These are phyloP conservation scores for Galerucella nymphaeae DNA, from an alignment of 2,888 invertebrate species.

Conservation along the genomic window DNA sequence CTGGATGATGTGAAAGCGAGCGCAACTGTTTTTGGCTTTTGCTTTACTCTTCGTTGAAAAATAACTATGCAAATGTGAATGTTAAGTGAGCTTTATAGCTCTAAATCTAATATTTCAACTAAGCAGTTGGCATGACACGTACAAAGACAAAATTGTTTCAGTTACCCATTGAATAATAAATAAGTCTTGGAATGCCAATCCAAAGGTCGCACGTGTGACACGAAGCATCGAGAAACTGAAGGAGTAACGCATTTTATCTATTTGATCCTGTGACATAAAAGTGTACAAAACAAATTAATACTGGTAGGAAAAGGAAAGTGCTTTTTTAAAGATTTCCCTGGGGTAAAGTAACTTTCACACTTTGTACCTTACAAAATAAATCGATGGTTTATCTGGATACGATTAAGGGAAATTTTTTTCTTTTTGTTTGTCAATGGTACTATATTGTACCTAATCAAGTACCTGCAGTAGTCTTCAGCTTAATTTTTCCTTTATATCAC, in stretches of 20 bases:
- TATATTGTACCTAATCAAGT: no score
- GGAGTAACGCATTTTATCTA: background rate
- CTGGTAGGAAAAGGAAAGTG: background rate
- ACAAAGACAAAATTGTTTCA: background rate
- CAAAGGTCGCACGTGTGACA: background rate
- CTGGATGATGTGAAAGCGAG: no score
- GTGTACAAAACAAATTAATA: background rate
- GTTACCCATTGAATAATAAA: background rate
- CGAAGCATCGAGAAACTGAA: background rate
- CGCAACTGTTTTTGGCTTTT: no score
- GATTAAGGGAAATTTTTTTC: no score
- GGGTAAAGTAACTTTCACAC: background rate
- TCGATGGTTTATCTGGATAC: background rate
- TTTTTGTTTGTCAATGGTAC: no score
- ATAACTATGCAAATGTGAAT: no score
- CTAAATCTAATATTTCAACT: background rate
- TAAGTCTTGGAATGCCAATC: background rate
- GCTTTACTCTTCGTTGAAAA: no score
- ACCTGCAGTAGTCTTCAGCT: no score
- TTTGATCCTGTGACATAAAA: background rate
- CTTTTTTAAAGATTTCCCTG: no score
- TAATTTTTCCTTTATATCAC: no score
- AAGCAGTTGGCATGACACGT: background rate
- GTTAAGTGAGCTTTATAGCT: background rate
- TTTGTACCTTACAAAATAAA: background rate